phyloP scores from a whole-genome alignment of 2,113 vertebrate species.

The Campylomormyrus tamandua region DNA sequence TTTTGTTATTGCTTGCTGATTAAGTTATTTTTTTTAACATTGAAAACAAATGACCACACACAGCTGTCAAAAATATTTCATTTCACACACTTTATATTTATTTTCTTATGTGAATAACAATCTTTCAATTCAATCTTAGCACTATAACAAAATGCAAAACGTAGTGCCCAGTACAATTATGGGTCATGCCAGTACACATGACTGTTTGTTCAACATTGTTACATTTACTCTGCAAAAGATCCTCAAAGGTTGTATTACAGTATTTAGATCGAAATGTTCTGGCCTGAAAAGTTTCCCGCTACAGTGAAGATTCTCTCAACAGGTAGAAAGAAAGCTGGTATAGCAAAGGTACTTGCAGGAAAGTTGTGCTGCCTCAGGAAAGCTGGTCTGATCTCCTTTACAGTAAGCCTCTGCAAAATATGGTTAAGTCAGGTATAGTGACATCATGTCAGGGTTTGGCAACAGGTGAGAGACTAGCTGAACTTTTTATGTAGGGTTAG shows the following conservation, averaged over 20 bases:
- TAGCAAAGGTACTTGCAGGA: background rate
- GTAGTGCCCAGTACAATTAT: background rate
- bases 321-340: background rate
- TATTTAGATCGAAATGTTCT: background rate
- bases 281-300: background rate
- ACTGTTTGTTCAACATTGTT: background rate
- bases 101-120: background rate
- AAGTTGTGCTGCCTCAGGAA: background rate
- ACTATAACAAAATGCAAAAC: background rate
- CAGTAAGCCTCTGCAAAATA: background rate
- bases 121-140: background rate
- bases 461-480: background rate
- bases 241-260: background rate
- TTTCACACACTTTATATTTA: background rate
- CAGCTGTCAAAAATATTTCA: background rate
- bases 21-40: background rate
- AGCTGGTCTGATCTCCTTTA: background rate
- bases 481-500: background rate
- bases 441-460: background rate
- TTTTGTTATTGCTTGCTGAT: background rate
- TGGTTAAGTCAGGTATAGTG: background rate
- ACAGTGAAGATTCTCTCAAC: background rate
- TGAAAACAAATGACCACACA: background rate
- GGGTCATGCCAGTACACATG: background rate
- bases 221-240: background rate